Base-by-base conservation (phyloP, 2,113 vertebrate genomes). In the Etia nguti region DNA sequence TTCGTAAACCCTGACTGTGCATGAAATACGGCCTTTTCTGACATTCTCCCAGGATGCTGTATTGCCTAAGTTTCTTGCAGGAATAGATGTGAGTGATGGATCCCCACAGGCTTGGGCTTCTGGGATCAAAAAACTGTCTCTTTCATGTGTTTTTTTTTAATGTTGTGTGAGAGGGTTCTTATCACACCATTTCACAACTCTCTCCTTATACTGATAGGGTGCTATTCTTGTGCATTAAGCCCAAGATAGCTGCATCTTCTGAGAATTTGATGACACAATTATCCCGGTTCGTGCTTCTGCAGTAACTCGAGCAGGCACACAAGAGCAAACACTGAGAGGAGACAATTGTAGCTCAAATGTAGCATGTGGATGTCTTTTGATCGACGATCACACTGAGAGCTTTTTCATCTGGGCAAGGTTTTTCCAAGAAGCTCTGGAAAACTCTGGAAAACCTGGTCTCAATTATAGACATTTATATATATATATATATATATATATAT, bases 181-280 rank as follows among this genome's bases (percentile, higher is more conserved):
- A 77, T 88, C 38, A 11, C 38, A 13, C 52, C 18, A 77, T 0
- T 77, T 52, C 73, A 52, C 73, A 52, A 77, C 46, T 77, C 73
- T 34, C 73, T 8, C 46, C 73, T 52, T 52, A 15, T 15, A 38
- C 81, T 7, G 11, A 73, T 15, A 38, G 20, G 52, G 5, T 8
- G 57, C 86, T 86, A 82, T 84, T 92, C 68, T 88, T 38, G 81
- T 84, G 80, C 83, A 24, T 70, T 65, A 65, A 73, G 77, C 65
- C 88, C 57, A 18, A 84, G 81, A 87, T 59, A 83, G 68, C 79
- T 68, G 86, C n/a, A 12, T 89, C 91, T 83, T 82, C 55, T 4
- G 87, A 89, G 91, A 46, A 57, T 81, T 59, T 55, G 81, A 89
- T 83, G 84, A 82, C 88, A 90, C 86, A 75, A 18, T 86, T 88